A percentile compares a stretch with the other conserved stretches of the same genome.
Conservation (phyloP, 2,888 invertebrate species). For the Papilio elwesi region DNA sequence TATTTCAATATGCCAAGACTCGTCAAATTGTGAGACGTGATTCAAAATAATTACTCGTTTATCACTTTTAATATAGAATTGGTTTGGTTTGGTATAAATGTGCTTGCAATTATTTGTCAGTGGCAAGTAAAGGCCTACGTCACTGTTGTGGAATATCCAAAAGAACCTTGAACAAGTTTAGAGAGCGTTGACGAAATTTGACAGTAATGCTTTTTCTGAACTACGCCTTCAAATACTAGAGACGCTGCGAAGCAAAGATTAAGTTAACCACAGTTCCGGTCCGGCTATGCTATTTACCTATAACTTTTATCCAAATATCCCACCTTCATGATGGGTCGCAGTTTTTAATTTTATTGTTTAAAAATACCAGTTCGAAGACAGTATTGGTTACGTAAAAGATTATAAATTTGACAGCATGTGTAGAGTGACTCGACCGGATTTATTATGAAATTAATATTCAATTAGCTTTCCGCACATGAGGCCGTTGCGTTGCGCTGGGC, state of each 20-base stretch:
- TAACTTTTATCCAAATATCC: too few relatives aligned
- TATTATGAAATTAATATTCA: slow-evolving; percentile 83
- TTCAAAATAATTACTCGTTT: slow-evolving; percentile 23
- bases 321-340: too few relatives aligned
- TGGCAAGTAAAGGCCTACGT: not conserved
- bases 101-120: not conserved
- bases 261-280: too few relatives aligned
- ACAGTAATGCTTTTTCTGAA: too few relatives aligned
- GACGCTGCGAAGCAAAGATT: too few relatives aligned
- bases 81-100: not conserved
- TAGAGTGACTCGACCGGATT: slow-evolving; percentile 76
- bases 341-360: slow-evolving; percentile 4
- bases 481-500: slow-evolving; percentile 75
- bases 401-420: slow-evolving; percentile 71
- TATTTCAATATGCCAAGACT: slow-evolving; percentile 44
- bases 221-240: too few relatives aligned
- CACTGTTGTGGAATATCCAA: not conserved
- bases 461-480: slow-evolving; percentile 84
- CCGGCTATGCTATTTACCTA: too few relatives aligned
- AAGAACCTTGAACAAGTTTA: not conserved
- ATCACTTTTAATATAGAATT: slow-evolving; percentile 11
- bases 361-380: not conserved
- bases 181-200: too few relatives aligned
- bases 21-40: slow-evolving; percentile 36
- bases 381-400: slow-evolving; percentile 51